Evolutionary conservation across 2,797 vertebrate species (phyloP).

Genomic region (Lutjanus argentimaculatus): DNA sequence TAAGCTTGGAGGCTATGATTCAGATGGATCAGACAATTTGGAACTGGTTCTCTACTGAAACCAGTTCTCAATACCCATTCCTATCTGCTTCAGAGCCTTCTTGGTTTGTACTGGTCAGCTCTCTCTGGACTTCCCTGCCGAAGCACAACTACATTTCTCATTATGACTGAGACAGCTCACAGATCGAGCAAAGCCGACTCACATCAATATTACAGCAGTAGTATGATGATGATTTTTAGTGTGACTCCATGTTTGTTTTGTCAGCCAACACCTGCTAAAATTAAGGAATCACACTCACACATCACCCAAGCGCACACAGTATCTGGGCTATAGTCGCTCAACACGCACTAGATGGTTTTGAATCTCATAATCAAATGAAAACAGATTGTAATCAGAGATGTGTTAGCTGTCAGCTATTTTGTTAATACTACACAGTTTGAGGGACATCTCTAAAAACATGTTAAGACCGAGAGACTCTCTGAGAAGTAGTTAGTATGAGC

Average conservation of each 20-base stretch:
- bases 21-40: no score
- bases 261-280: conserved; percentile 30
- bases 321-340: conserved; percentile 31
- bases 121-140: background rate
- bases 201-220: conserved; percentile 37
- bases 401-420: conserved; percentile 36
- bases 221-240: conserved; percentile 46
- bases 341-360: conserved; percentile 3
- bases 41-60: no score
- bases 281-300: conserved; percentile 43
- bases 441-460: conserved; percentile 45
- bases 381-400: conserved; percentile 1
- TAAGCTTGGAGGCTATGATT: no score
- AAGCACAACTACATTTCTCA: background rate
- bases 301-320: conserved; percentile 37
- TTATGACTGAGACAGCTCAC: conserved; percentile 11
- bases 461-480: conserved; percentile 50
- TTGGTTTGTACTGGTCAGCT: background rate
- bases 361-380: conserved; percentile 24
- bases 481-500: conserved; percentile 54
- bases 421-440: conserved; percentile 52
- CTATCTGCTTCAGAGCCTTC: background rate
- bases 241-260: conserved; percentile 7
- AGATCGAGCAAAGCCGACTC: background rate
- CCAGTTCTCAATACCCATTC: no score